Evolutionary conservation across 23 tunicate genomes (phyloP), one percentile per base, ranked within the genome.

Genomic region (Clavelina lepadiformis): DNA sequence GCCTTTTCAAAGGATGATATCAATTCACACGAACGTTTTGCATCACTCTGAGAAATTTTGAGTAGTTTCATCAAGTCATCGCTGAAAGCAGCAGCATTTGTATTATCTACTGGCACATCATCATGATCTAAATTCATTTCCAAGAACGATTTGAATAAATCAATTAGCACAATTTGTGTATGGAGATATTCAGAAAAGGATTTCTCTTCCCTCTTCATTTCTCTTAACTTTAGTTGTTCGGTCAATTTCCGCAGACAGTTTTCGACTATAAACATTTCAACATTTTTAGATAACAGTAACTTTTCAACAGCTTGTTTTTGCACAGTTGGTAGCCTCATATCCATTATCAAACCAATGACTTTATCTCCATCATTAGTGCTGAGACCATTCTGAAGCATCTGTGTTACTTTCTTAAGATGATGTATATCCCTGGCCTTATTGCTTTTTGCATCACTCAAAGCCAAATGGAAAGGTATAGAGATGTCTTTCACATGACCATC

Each of bases 391-490:
- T 69, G 97, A 15, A 89, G 74, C 31, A 81, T 38, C 46, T 38
- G 64, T 55, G 29, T 71, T 32, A 89, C 53, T 41, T 85, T 81
- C 64, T 76, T 81, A 3, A 89, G 73, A n/a, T 81, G 71, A 75
- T 81, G 97, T 61, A 89, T 67, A 47, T 89, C 91, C 26, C 85
- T 54, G 21, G 97, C 97, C 70, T 76, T 75, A 56, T 76, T 81
- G 70, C 97, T 80, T 2, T 70, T 74, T 27, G 97, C 34, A 64
- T 89, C 97, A 71, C 97, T 89, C 35, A 89, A 46, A 1, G 97
- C 89, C 5, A 81, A 69, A 89, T 89, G 97, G 30, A 89, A 89
- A 6, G 97, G 97, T 11, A 89, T 68, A n/a, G 35, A 28, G 3
- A 89, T 61, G 19, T 63, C 68, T 51, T 70, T 61, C 0, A 81